A percentile compares a stretch with the other conserved stretches of the same genome.
Conservation (phyloP, 2,797 vertebrate genomes). For the Holocentrus rufus region DNA sequence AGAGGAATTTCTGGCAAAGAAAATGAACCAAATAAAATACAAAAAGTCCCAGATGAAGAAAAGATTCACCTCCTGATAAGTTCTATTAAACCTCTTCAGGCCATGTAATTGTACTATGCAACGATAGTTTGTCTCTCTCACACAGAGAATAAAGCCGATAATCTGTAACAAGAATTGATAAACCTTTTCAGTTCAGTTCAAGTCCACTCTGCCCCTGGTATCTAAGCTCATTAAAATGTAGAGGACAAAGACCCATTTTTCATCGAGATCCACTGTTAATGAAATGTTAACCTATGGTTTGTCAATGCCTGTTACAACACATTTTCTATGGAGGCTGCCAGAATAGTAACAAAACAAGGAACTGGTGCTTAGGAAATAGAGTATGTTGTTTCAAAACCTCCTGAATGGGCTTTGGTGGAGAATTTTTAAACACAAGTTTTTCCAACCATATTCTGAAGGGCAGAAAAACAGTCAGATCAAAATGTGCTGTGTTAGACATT, state of each 20-base stretch:
- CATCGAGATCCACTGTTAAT: neutral
- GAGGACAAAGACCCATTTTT: neutral
- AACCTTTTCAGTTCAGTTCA: no score
- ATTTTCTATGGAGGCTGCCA: neutral
- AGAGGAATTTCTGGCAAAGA: no score
- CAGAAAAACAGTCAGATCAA: slow-evolving; percentile 58
- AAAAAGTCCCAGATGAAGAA: no score
- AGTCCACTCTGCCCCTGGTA: no score
- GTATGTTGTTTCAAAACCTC: slow-evolving; percentile 12
- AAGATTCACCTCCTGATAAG: no score
- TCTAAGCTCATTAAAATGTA: no score
- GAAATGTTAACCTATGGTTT: neutral
- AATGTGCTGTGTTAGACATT: slow-evolving; percentile 79
- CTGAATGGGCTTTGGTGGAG: slow-evolving; percentile 2
- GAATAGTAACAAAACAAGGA: slow-evolving; percentile 3
- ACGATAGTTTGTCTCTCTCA: no score
- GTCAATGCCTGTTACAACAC: neutral
- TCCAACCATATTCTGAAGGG: slow-evolving; percentile 57
- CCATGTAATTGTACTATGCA: no score
- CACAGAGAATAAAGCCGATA: no score
- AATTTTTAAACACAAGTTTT: slow-evolving; percentile 31
- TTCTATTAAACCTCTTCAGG: no score
- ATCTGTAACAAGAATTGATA: no score
- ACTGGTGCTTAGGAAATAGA: slow-evolving; percentile 1
- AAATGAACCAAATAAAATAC: no score